Conservation (phyloP, 2,113 vertebrate species). For the Marmota monax region DNA sequence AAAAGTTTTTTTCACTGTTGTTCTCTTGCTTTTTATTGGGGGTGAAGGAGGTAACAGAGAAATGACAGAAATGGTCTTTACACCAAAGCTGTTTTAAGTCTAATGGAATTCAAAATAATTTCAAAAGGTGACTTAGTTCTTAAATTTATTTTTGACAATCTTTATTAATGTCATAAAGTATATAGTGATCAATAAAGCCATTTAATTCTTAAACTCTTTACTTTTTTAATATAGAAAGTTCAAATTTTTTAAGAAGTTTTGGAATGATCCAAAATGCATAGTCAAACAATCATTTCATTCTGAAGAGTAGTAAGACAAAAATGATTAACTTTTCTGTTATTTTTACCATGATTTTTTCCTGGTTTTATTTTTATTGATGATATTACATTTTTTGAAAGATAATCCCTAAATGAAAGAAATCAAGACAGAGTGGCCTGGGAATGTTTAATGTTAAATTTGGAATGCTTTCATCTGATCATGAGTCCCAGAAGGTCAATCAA, state of each 20-base stretch:
- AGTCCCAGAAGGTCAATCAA: slow-evolving; percentile 36
- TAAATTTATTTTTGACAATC: slow-evolving; percentile 2
- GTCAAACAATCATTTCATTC: slow-evolving; percentile 59
- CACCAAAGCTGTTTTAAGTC: neutral
- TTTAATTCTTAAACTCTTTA: neutral
- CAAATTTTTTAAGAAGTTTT: slow-evolving; percentile 47
- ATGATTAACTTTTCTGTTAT: slow-evolving; percentile 45
- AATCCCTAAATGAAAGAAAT: neutral
- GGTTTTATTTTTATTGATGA: neutral
- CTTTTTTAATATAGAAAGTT: slow-evolving; percentile 21
- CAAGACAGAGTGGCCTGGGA: neutral
- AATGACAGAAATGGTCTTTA: neutral
- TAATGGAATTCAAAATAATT: slow-evolving; percentile 18
- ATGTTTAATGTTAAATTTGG: slow-evolving; percentile 46
- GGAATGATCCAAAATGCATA: slow-evolving; percentile 16
- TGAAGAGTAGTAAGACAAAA: slow-evolving; percentile 42
- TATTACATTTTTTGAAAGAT: slow-evolving; percentile 56
- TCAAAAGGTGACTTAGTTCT: neutral
- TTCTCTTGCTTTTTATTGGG: neutral
- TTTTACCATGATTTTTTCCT: slow-evolving; percentile 3
- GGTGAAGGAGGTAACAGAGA: neutral
- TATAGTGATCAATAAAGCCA: neutral
- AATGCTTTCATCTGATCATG: neutral
- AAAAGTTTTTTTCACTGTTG: neutral
- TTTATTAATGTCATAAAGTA: neutral